These are phyloP conservation scores for Resseliella maxima DNA, from an alignment of 2,888 invertebrate species.

Conservation along the genomic window DNA sequence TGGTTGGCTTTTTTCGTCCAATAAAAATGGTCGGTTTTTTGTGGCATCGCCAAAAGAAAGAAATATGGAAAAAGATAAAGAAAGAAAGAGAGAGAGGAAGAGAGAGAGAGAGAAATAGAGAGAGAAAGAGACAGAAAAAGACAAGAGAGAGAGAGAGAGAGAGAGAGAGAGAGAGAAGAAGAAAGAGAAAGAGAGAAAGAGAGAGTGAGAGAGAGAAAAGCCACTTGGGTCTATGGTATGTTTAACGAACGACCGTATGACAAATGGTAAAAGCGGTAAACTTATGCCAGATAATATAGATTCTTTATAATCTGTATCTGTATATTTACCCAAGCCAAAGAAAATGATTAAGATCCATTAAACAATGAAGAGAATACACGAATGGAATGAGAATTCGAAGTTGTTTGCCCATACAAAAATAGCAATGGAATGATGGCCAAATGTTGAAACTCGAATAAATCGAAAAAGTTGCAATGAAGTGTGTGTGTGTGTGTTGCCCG, in stretches of 20 bases:
- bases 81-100: background rate
- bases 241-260: background rate
- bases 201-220: no score
- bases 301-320: background rate
- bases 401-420: background rate
- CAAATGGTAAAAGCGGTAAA: background rate
- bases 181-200: background rate
- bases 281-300: conserved; percentile 2
- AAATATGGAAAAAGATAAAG: background rate
- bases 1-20: no score
- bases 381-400: background rate
- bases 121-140: background rate
- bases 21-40: no score
- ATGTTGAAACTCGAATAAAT: no score
- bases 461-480: conserved; percentile 15
- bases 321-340: background rate
- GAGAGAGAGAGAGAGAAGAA: no score
- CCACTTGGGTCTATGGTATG: no score
- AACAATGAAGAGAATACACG: background rate
- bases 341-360: conserved; percentile 46
- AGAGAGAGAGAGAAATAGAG: no score
- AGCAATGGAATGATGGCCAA: background rate
- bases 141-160: background rate
- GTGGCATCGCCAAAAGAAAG: background rate
- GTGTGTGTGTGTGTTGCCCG: no score